Evolutionary conservation across 2,797 vertebrate species (phyloP).

Genomic region (Corythornis leucogaster): DNA sequence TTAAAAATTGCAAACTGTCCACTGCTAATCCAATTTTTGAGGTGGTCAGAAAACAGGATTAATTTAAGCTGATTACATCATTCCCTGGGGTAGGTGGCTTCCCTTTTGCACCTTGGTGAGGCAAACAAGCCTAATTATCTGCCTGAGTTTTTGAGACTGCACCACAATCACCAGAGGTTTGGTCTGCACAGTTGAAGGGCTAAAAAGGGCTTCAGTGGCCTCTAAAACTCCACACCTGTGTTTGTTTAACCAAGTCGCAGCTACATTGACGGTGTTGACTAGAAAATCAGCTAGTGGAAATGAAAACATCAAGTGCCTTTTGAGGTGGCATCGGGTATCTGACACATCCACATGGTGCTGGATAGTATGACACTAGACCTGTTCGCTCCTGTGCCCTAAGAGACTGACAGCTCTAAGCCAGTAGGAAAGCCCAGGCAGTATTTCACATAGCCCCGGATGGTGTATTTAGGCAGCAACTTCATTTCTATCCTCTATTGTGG

Average conservation of each 20-base stretch:
- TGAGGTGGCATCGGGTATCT: not conserved
- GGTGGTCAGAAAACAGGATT: not conserved
- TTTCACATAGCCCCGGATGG: not conserved
- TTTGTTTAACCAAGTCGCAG: not conserved
- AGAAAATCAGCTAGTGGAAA: not conserved
- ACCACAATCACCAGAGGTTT: not conserved
- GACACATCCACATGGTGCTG: fast-evolving
- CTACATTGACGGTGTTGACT: not conserved
- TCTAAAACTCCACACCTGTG: not conserved
- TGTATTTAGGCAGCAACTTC: not conserved
- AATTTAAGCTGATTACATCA: not conserved
- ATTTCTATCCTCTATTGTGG: not conserved
- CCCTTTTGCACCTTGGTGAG: not conserved
- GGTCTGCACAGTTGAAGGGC: not conserved
- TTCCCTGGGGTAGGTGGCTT: not conserved
- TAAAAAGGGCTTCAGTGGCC: not conserved
- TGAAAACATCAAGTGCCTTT: not conserved
- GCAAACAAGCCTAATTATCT: not conserved
- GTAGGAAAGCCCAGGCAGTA: not conserved
- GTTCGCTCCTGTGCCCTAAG: not conserved
- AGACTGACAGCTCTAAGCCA: not conserved
- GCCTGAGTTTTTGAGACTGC: not conserved
- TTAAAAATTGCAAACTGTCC: not conserved
- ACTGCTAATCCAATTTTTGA: not conserved
- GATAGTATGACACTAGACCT: not conserved